Evolutionary conservation across 2,797 vertebrate species (phyloP), one percentile per base, ranked within the genome.

Genomic region (Tadarida brasiliensis): DNA sequence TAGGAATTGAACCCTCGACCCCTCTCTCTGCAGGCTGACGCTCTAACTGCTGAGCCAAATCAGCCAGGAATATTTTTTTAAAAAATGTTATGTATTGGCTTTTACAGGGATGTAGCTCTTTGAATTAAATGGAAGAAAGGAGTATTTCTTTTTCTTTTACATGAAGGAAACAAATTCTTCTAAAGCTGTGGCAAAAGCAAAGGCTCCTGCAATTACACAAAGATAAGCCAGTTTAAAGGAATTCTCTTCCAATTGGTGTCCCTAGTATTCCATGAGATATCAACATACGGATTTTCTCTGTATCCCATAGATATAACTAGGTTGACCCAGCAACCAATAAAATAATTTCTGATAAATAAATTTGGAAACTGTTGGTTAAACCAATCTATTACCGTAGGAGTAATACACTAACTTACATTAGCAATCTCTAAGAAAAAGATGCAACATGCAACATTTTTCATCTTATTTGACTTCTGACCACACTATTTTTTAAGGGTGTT

Each of bases 91-190:
- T 7, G 14, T 63, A 19, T n/a, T 87, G 65, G 39, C 70, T 92
- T 94, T 92, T 67, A 56, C 3, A 96, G 12, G 28, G 33, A 85
- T 68, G 33, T n/a, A 33, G 16, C 24, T 82, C 2, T 85, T 30
- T 90, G 57, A 77, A 68, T 47, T 59, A 73, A 77, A 80, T 47
- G 17, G 51, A 91, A 80, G 22, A 92, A 94, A 85, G 51, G 44
- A 17, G 7, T 35, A 20, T 9, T 67, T 54, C 12, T 56, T 85
- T 84, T 82, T n/a, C 80, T 76, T 82, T 11, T 74, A 28, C 15
- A 67, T 73, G 35, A 86, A 86, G 65, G n/a, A 95, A 87, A 77
- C 11, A 35, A 89, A 61, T 81, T 80, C 28, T 80, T 93, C 26
- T 19, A 95, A 30, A 74, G n/a, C 33, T 73, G 7, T 57, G 44